These are phyloP conservation scores for Poecile montanus DNA, from an alignment of 2,797 vertebrate genomes.

Conservation along the genomic window DNA sequence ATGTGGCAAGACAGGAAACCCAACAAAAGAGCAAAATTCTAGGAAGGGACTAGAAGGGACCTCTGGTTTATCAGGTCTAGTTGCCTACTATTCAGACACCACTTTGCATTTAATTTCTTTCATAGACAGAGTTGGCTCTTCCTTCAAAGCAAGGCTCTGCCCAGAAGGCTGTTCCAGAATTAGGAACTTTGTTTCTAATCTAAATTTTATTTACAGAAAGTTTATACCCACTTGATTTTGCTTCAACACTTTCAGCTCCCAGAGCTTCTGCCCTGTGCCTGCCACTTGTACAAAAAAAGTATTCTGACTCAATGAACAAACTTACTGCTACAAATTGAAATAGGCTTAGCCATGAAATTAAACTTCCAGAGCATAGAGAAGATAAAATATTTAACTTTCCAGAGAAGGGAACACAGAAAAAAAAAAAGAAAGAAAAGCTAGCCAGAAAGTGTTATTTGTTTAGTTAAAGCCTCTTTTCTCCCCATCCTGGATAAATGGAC, in stretches of 20 bases:
- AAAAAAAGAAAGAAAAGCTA: neutral
- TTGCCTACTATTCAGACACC: neutral
- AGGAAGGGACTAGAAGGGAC: neutral
- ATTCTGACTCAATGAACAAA: neutral
- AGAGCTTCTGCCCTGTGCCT: neutral
- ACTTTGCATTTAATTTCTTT: slow-evolving; percentile 16
- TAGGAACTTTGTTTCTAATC: neutral
- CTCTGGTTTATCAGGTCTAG: slow-evolving; percentile 31
- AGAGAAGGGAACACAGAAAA: neutral
- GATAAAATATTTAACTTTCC: neutral
- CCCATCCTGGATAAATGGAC: neutral
- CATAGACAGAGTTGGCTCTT: neutral
- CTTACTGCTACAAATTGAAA: neutral
- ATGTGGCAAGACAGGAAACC: neutral
- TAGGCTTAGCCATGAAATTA: neutral
- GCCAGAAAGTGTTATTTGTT: neutral
- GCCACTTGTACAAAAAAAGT: neutral
- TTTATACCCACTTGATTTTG: neutral
- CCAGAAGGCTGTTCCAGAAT: slow-evolving; percentile 17
- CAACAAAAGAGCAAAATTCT: neutral
- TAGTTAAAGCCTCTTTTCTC: neutral
- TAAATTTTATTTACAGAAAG: neutral
- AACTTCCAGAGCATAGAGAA: neutral
- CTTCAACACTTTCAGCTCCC: neutral
- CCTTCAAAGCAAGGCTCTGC: slow-evolving; percentile 24